Percentiles rank a stretch among this genome's conserved stretches.
phyloP scores from a whole-genome alignment of 2,797 vertebrate genomes.

The Myotis findleyi region DNA sequence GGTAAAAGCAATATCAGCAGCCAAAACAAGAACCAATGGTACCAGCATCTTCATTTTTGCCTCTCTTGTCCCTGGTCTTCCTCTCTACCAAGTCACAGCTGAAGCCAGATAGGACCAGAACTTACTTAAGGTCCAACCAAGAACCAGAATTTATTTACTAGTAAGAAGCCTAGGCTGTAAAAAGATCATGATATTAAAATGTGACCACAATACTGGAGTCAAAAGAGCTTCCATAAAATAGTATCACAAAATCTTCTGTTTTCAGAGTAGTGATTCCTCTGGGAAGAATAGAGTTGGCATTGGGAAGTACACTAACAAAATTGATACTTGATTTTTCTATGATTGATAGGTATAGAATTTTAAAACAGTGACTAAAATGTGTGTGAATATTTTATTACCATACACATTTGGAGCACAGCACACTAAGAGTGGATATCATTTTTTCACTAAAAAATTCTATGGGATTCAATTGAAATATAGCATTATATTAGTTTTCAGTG shows the following conservation, averaged over 20 bases:
- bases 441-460: neutral
- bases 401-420: neutral
- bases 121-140: neutral
- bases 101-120: neutral
- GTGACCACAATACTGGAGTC: neutral
- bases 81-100: neutral
- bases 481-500: neutral
- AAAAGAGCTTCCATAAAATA: neutral
- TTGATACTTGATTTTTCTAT: neutral
- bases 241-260: neutral
- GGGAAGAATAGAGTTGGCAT: neutral
- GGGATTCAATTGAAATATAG: neutral
- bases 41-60: neutral
- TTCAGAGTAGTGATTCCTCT: neutral
- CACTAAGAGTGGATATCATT: neutral
- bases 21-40: neutral
- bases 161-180: neutral
- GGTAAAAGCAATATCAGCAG: neutral
- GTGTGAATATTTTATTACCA: neutral
- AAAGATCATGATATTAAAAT: neutral
- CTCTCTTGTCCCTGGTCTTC: neutral
- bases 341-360: neutral
- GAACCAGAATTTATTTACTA: neutral
- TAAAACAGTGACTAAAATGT: neutral
- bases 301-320: conserved; percentile 17